phyloP scores from a whole-genome alignment of 2,888 invertebrate species.

The Myopa testacea region DNA sequence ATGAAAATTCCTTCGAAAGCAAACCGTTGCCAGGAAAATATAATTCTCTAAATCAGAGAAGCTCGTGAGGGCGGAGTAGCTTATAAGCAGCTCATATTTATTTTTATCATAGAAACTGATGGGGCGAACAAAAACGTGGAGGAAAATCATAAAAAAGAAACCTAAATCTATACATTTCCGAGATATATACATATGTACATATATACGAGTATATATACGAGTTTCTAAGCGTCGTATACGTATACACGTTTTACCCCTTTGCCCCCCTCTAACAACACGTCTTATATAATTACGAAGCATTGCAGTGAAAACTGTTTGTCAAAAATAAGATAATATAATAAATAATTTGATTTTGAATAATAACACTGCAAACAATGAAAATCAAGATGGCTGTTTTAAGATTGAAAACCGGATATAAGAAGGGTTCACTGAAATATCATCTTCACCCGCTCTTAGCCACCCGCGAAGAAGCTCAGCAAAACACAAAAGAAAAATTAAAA shows the following conservation, averaged over 20 bases:
- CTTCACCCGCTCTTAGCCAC: background rate
- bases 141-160: background rate
- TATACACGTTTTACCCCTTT: too few species aligned
- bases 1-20: background rate
- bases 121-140: background rate
- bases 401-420: background rate
- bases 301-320: background rate
- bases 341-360: constrained; percentile 1
- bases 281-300: constrained; percentile 5
- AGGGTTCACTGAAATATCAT: background rate
- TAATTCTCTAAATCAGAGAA: constrained; percentile 14
- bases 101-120: constrained; percentile 4
- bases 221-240: too few species aligned
- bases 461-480: background rate
- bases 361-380: background rate
- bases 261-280: too few species aligned
- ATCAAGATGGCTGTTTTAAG: background rate
- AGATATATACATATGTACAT: too few species aligned
- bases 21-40: constrained; percentile 19
- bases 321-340: background rate
- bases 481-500: background rate
- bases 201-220: too few species aligned
- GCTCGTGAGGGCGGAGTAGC: background rate
- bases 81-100: constrained; percentile 18
- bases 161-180: background rate